These are phyloP conservation scores for Clarias laeviceps DNA, from an alignment of 2,797 vertebrate species.

Conservation along the genomic window DNA sequence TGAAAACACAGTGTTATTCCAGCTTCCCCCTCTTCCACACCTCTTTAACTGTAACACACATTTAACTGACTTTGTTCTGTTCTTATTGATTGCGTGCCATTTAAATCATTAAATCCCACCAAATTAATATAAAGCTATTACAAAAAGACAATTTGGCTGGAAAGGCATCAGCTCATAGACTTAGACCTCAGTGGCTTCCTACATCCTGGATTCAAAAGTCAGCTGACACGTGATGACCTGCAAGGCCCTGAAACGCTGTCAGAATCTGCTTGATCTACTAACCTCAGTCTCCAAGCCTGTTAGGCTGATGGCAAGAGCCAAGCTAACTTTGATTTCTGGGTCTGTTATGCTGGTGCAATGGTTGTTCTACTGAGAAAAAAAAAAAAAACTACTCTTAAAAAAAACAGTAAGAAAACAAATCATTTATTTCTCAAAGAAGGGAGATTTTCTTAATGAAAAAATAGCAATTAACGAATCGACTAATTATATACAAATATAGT, in stretches of 20 bases:
- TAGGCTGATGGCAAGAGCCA: not conserved
- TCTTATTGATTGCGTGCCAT: constrained; percentile 78
- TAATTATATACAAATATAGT: not conserved
- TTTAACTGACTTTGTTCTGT: constrained; percentile 80
- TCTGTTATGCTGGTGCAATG: not conserved
- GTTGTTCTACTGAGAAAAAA: not conserved
- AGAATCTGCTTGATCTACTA: not conserved
- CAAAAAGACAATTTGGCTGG: constrained; percentile 57
- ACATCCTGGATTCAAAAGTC: not conserved
- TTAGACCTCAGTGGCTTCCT: not conserved
- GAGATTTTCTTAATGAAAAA: constrained; percentile 15
- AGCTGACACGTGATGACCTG: constrained; percentile 7
- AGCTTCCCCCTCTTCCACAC: constrained; percentile 73
- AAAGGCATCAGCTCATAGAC: not conserved
- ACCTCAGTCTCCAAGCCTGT: constrained; percentile 23
- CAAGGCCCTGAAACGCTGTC: not conserved
- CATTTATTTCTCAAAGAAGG: not conserved
- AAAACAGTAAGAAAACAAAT: not conserved
- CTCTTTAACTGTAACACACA: constrained; percentile 74
- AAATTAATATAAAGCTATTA: constrained; percentile 76
- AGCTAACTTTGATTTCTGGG: not conserved
- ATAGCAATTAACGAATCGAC: too few relatives aligned
- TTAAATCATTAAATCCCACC: constrained; percentile 75
- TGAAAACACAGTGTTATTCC: constrained; percentile 76
- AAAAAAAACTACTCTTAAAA: not conserved